phyloP scores from a whole-genome alignment of 2,113 vertebrate genomes.

The Spea bombifrons region DNA sequence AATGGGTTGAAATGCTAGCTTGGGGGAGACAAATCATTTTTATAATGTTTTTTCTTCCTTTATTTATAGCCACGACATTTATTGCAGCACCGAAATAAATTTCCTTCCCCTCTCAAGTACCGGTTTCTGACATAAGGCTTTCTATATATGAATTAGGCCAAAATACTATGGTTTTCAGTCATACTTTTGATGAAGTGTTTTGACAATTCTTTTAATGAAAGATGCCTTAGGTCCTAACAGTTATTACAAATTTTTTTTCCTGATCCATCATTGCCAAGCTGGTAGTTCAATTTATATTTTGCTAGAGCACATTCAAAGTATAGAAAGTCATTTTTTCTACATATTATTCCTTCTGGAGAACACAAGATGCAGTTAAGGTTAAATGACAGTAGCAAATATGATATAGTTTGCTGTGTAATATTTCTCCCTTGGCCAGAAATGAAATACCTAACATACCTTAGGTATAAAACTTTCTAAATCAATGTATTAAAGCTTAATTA shows the following conservation, averaged over 20 bases:
- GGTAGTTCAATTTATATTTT: not conserved
- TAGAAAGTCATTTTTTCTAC: not conserved
- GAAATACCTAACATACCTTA: slow-evolving; percentile 2
- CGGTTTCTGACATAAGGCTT: not conserved
- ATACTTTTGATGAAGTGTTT: not conserved
- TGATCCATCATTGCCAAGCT: not conserved
- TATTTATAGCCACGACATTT: not conserved
- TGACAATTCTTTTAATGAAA: not conserved
- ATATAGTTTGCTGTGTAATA: not conserved
- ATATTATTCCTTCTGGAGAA: not conserved
- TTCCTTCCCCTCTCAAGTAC: not conserved
- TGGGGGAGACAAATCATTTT: not conserved
- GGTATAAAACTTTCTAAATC: not conserved
- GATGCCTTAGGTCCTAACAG: not conserved
- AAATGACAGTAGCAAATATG: not conserved
- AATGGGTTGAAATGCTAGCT: not conserved
- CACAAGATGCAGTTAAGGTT: not conserved
- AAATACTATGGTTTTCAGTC: not conserved
- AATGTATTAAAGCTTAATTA: not conserved
- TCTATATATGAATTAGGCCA: not conserved
- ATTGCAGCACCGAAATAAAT: not conserved
- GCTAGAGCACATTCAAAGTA: not conserved
- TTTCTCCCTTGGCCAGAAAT: not conserved
- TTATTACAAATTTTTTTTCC: not conserved
- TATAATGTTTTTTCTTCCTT: not conserved